Evolutionary conservation across 2,113 vertebrate species (phyloP), one percentile per base, ranked within the genome.

Genomic region (Macheiramphus alcinus): DNA sequence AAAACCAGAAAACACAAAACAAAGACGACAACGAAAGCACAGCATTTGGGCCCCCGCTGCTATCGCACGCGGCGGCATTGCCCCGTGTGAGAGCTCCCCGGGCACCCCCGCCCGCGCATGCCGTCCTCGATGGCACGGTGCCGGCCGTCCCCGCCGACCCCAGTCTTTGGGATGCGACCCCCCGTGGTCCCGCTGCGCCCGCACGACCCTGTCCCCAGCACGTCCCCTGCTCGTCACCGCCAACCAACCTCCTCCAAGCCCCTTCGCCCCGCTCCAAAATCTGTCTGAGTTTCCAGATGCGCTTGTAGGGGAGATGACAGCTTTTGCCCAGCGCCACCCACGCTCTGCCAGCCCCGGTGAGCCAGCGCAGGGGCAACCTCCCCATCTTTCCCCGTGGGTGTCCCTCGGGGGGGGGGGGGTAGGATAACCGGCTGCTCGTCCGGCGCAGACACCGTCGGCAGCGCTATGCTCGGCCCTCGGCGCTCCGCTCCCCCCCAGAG

Each of bases 41-140:
- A 0, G 2, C 7, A 0, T 9, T 3, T 7, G 19, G 55, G 53
- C 9, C 32, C 48, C 40, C 1, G 0, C 22, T 11, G 23, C 20
- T 15, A 27, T 2, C 1, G 16, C 22, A 6, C 1, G 0, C 3
- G 47, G 50, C 18, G 65, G 40, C 31, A 0, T 40, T 8, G 45
- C 19, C 40, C 40, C 3, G 2, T 8, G n/a, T 2, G 7, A 6
- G 58, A n/a, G 34, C 6, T 34, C 13, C 36, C 16, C 0, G 0
- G 38, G 59, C 31, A 42, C 8, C 13, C 6, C 38, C 6, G 3
- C 32, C 27, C 7, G 0, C 16, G 48, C 0, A 1, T 9, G 29
- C 16, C 17, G 14, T 42, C 34, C 15, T 52, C 2, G 3, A 22
- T 18, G 5, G 5, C 2, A 0, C 0, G 3, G 43, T 12, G 2